phyloP scores from a whole-genome alignment of 1,140 invertebrate species.

The Frieseomelitta varia region DNA sequence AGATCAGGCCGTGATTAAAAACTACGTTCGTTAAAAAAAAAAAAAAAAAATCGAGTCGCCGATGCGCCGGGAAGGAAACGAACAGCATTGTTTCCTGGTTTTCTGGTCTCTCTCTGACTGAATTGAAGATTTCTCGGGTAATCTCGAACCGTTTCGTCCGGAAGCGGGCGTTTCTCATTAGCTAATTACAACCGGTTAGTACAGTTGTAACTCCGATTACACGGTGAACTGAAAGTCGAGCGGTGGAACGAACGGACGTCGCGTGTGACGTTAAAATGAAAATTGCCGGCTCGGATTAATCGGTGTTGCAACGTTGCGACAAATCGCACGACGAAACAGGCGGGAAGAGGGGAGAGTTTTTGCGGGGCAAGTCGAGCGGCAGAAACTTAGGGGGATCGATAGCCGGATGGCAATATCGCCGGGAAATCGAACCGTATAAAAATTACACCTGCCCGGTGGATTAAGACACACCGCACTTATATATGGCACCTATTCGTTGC shows the following conservation, averaged over 20 bases:
- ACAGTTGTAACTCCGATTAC: background rate
- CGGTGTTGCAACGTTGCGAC: background rate
- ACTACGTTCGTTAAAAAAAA: background rate
- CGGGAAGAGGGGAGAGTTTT: no score
- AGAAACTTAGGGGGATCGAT: conserved; percentile 23
- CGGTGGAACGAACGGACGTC: background rate
- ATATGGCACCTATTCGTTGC: background rate
- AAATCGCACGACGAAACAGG: background rate
- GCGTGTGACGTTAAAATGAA: background rate
- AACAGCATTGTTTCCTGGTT: background rate
- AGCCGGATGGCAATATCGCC: conserved; percentile 18
- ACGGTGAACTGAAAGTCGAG: background rate
- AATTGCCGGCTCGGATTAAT: background rate
- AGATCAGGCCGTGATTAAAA: conserved; percentile 34
- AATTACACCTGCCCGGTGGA: conserved; percentile 27
- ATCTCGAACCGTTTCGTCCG: background rate
- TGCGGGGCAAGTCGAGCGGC: background rate
- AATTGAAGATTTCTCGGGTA: background rate
- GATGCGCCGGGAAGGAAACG: background rate
- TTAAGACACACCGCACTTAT: conserved; percentile 27
- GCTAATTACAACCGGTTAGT: background rate
- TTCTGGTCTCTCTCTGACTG: background rate
- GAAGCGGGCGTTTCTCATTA: background rate
- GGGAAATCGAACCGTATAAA: conserved; percentile 37
- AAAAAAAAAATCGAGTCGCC: no score